Evolutionary conservation across 1,140 invertebrate species (phyloP).

Genomic region (Drosophila dunni): DNA sequence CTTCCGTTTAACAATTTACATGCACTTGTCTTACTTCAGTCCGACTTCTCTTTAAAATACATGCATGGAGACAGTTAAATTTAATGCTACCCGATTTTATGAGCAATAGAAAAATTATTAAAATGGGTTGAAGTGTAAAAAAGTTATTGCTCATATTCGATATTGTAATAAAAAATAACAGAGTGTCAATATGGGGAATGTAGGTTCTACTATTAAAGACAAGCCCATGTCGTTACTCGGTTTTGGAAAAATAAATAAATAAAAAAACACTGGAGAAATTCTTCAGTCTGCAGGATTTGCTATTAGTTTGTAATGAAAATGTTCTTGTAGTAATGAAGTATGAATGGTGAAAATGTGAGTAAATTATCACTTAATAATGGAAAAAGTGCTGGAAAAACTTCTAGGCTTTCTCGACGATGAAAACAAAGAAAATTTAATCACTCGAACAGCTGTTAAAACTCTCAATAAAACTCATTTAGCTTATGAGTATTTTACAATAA

Average conservation of each 20-base stretch:
- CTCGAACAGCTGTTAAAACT: neutral
- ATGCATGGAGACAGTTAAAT: slow-evolving; percentile 42
- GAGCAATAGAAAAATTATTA: slow-evolving; percentile 10
- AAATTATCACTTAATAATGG: neutral
- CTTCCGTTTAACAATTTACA: slow-evolving; percentile 72
- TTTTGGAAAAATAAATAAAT: no score
- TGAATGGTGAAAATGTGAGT: neutral
- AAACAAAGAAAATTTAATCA: neutral
- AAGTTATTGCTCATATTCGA: neutral
- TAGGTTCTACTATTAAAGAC: no score
- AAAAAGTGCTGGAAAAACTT: neutral
- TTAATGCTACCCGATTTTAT: slow-evolving; percentile 10
- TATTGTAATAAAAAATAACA: no score
- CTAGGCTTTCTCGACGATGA: slow-evolving; percentile 8
- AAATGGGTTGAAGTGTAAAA: slow-evolving; percentile 2
- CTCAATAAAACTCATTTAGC: slow-evolving; percentile 6
- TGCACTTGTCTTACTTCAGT: slow-evolving; percentile 20
- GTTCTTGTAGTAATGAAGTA: neutral
- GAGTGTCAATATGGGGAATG: no score
- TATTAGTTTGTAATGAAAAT: neutral
- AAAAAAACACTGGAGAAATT: no score
- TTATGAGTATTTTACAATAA: slow-evolving; percentile 4
- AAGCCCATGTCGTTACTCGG: no score
- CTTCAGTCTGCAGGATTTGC: neutral
- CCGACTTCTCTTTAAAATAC: slow-evolving; percentile 12